These are phyloP conservation scores for Electrona antarctica DNA, from an alignment of 2,113 vertebrate species.

Conservation along the genomic window DNA sequence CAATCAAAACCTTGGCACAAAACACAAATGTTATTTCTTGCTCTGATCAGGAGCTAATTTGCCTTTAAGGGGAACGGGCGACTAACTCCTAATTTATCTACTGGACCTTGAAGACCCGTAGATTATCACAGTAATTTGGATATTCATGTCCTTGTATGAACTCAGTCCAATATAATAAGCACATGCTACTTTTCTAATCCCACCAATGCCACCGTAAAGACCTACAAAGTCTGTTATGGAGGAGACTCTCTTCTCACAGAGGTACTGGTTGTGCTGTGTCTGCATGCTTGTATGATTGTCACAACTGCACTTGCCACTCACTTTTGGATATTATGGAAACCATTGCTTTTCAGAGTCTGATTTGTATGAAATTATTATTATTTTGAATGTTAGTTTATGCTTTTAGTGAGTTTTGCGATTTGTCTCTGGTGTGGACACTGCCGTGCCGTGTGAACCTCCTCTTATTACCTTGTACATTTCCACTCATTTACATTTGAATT, in stretches of 20 bases:
- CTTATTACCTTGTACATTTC: constrained; percentile 11
- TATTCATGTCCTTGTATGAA: neutral
- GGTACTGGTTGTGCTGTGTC: constrained; percentile 58
- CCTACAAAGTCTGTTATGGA: constrained; percentile 59
- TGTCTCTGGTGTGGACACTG: neutral
- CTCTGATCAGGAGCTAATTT: neutral
- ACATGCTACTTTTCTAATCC: constrained; percentile 46
- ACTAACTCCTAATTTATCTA: no score
- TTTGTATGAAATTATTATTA: constrained; percentile 3
- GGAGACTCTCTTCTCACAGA: constrained; percentile 56
- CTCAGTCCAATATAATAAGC: constrained; percentile 29
- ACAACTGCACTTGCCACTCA: constrained; percentile 17
- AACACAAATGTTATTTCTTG: neutral
- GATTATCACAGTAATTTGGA: neutral
- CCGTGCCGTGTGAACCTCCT: neutral
- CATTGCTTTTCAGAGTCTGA: neutral
- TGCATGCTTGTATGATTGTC: constrained; percentile 51
- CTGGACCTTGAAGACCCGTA: neutral
- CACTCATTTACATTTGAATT: neutral
- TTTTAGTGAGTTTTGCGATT: constrained; percentile 7
- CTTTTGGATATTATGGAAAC: constrained; percentile 4
- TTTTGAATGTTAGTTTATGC: constrained; percentile 13
- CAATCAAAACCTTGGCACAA: no score
- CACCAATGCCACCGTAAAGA: constrained; percentile 53
- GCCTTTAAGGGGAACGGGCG: neutral